Conservation (phyloP, 2,797 vertebrate species). For the Phaenicophaeus curvirostris region DNA sequence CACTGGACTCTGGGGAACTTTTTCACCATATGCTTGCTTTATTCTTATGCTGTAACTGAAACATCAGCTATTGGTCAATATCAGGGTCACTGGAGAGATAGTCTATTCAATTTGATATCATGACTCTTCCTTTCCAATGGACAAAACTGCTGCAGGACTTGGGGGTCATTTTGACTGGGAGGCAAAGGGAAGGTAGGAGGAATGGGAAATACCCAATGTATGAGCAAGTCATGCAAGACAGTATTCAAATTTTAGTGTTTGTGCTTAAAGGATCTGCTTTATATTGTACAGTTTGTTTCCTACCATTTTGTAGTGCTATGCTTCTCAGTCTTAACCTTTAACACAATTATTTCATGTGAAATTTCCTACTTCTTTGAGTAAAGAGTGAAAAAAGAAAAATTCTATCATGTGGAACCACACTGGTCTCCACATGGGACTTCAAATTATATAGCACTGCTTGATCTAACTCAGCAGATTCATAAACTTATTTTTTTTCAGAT, state of each 20-base stretch:
- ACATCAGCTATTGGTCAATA: background rate
- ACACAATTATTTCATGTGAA: background rate
- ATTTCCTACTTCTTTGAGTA: background rate
- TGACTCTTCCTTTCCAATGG: background rate
- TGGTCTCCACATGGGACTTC: background rate
- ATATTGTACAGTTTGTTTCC: background rate
- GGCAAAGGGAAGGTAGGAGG: background rate
- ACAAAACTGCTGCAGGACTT: accelerated
- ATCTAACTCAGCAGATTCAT: background rate
- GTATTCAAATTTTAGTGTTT: background rate
- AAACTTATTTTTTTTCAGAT: background rate
- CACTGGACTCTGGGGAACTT: background rate
- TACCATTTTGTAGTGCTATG: background rate
- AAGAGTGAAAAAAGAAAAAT: background rate
- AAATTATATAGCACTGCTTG: background rate
- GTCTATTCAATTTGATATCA: background rate
- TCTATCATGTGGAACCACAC: background rate
- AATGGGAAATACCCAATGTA: background rate
- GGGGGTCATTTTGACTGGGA: background rate
- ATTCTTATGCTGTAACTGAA: background rate
- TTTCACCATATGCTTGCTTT: background rate
- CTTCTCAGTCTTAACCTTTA: background rate
- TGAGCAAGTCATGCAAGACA: background rate
- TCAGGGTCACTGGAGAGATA: background rate
- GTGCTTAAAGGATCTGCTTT: background rate